phyloP scores from a whole-genome alignment of 2,113 vertebrate species.

The Nesogale talazaci region DNA sequence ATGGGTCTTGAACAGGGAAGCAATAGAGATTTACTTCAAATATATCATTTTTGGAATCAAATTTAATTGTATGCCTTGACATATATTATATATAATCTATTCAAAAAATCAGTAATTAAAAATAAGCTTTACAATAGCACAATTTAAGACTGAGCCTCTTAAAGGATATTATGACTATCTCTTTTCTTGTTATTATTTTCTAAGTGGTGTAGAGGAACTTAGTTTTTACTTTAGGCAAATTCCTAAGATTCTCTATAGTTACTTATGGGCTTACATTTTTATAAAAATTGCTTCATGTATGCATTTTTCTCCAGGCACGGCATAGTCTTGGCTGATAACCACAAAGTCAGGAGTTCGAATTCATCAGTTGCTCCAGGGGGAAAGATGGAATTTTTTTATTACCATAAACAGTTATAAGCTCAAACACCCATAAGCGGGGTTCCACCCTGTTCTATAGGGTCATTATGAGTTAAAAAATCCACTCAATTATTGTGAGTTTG shows the following conservation, averaged over 20 bases:
- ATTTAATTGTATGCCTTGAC: slow-evolving; percentile 22
- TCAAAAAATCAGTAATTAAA: slow-evolving; percentile 13
- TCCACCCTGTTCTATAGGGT: too few relatives aligned
- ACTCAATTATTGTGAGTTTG: too few relatives aligned
- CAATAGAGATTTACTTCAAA: neutral
- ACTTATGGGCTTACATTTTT: neutral
- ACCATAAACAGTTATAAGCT: too few relatives aligned
- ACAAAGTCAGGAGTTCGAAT: too few relatives aligned
- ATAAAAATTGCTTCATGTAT: neutral
- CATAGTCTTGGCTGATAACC: too few relatives aligned
- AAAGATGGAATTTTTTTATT: too few relatives aligned
- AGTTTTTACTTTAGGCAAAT: neutral
- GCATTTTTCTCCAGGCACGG: neutral
- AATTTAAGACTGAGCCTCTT: neutral
- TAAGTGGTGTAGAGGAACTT: neutral
- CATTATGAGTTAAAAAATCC: too few relatives aligned
- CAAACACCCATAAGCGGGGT: too few relatives aligned
- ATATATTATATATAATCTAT: neutral
- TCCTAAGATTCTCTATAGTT: neutral
- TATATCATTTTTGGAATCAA: neutral
- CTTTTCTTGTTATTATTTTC: neutral
- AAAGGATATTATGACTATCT: neutral
- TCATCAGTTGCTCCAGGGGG: too few relatives aligned
- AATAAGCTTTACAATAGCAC: slow-evolving; percentile 1
- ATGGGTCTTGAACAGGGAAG: neutral